Evolutionary conservation across 1,140 invertebrate genomes (phyloP), one percentile per base, ranked within the genome.

Genomic region (Calephelis virginiensis): DNA sequence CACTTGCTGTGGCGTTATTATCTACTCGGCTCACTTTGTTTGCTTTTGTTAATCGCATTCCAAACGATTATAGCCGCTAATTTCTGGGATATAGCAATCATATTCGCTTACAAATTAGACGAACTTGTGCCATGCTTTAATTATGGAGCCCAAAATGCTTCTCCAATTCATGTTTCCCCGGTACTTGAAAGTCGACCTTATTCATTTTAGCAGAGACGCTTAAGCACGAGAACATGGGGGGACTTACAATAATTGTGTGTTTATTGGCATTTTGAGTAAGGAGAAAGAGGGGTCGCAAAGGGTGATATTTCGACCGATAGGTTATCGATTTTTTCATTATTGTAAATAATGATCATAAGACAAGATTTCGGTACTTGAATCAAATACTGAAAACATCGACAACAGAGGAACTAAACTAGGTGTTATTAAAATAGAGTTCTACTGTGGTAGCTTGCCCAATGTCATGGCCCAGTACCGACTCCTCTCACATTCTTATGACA

Each of bases 181-280:
- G 72, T 80, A 78, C 9, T 69, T 71, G 64, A 85, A 80, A 82
- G 67, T 79, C 69, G 75, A 74, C 73, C 71, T 75, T 80, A 76
- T 79, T 70, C 46, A 71, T 73, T 63, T 17, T 45, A 38, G 59
- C 66, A 71, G 62, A 71, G 63, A 66, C 65, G 63, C 46, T 53
- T 50, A 38, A 53, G 37, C 8, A 40, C 14, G 46, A 48, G 50
- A 64, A 62, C 64, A 59, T 9, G 60, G 37, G 62, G 47, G 13
- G 61, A 60, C n/a, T 56, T 38, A 50, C 56, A 65, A 71, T 74
- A 76, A 77, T 74, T 71, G 77, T 69, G 75, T 80, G 78, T 76
- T 80, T 78, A 77, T 80, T 74, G 72, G 66, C 59, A 66, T 75
- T 73, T 69, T 59, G 56, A 59, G 56, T 28, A 68, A 71, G 72